These are phyloP conservation scores for Pseudomyrmex concolor DNA, from an alignment of 1,140 invertebrate species.

Conservation along the genomic window DNA sequence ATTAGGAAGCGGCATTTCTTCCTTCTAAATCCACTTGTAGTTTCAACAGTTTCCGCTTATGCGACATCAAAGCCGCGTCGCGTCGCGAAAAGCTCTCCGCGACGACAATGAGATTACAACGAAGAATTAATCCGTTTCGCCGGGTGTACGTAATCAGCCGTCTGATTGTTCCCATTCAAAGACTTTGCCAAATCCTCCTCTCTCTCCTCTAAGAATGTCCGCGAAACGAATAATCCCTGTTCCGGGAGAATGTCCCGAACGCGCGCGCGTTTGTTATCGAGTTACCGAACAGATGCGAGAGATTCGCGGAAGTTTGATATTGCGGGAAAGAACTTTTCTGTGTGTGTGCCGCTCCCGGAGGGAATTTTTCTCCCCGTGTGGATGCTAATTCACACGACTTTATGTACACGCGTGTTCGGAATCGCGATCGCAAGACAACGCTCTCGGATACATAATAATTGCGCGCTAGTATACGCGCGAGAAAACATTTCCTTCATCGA, in stretches of 20 bases:
- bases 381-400: slow-evolving; percentile 46
- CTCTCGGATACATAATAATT: too few relatives aligned
- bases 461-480: not conserved
- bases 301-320: slow-evolving; percentile 50
- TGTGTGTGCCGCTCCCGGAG: not conserved
- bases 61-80: slow-evolving; percentile 7
- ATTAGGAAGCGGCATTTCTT: not conserved
- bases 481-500: not conserved
- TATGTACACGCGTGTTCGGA: slow-evolving; percentile 23
- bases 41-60: not conserved
- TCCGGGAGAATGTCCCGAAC: not conserved
- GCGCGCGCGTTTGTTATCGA: slow-evolving; percentile 45
- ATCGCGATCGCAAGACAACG: not conserved
- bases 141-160: slow-evolving; percentile 63
- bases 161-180: slow-evolving; percentile 63
- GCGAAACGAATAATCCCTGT: slow-evolving; percentile 42
- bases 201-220: not conserved
- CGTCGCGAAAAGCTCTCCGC: not conserved
- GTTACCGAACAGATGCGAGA: slow-evolving; percentile 52
- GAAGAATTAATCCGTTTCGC: slow-evolving; percentile 56
- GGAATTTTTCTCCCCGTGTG: slow-evolving; percentile 4
- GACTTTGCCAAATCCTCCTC: slow-evolving; percentile 27
- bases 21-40: not conserved
- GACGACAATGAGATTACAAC: slow-evolving; percentile 45
- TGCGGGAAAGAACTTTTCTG: slow-evolving; percentile 40